Conservation (phyloP, 2,888 invertebrate species). For the Pollenia griseotomentosa region DNA sequence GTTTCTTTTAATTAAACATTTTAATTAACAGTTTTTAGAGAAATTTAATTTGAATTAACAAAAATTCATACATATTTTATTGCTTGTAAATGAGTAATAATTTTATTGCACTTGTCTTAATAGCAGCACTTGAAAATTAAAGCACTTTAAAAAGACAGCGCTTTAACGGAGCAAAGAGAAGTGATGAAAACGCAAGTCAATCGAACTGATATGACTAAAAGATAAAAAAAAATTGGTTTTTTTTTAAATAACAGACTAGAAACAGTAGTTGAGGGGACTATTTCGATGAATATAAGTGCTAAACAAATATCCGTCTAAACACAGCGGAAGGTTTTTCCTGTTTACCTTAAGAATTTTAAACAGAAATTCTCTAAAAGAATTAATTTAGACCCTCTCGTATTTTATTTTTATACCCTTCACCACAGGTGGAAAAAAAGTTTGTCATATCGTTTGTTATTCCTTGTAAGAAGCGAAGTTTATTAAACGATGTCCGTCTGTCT, state of each 20-base stretch:
- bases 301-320: conserved; percentile 47
- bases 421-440: no score
- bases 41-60: no score
- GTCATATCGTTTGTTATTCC: no score
- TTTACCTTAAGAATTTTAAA: background rate
- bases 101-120: conserved; percentile 14
- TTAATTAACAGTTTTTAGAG: no score
- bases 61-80: background rate
- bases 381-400: background rate
- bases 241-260: no score
- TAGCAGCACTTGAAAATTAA: conserved; percentile 24
- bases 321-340: conserved; percentile 52
- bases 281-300: conserved; percentile 1
- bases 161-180: background rate
- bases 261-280: background rate
- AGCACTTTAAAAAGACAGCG: conserved; percentile 11
- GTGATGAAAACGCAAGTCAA: conserved; percentile 20
- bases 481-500: no score
- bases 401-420: no score
- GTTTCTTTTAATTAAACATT: no score
- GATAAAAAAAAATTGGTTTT: conserved; percentile 16
- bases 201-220: conserved; percentile 14
- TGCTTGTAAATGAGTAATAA: conserved; percentile 6
- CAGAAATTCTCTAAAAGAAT: background rate
- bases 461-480: no score